Base-by-base conservation (phyloP, 2,888 invertebrate genomes). In the Ischnura elegans region DNA sequence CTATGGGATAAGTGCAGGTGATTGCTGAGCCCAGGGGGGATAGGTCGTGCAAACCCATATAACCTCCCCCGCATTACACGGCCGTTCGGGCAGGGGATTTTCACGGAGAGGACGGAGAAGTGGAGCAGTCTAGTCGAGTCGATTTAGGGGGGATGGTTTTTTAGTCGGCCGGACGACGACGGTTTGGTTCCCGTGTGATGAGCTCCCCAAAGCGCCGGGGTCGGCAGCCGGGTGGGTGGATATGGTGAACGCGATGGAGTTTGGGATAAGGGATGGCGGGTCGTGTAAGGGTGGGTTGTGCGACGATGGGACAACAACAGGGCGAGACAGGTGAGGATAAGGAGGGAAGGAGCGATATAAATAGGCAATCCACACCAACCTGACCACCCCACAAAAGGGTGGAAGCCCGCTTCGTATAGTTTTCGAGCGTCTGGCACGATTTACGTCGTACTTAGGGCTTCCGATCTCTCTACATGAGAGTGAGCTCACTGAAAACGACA, bases 141-240 rank as follows among this genome's bases (percentile, higher is more conserved):
- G 76, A 76, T 76, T 76, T 76, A 36, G 76, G 76, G 76, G 76
- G 76, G 76, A 36, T 36, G 76, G 76, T 36, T 76, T 51, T 76
- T 76, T 36, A 76, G 76, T 36, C 6, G 25, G 76, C 76, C 29
- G 25, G 29, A 76, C 76, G 76, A 76, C 76, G 76, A 36, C 36
- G 76, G 10, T 76, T 25, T n/a, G 61, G 61, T n/a, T 61, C 61
- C 51, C 13, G 61, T 8, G 61, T 61, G 61, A 61, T 61, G 61
- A 61, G 61, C 29, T 76, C 36, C 76, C 76, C 10, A 76, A 76
- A n/a, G 3, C 10, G 13, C 25, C 21, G 19, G 61, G 61, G 61
- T 2, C 25, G 16, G 47, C n/a, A 47, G 47, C 16, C 16, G 61
- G 61, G 19, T 6, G 25, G 16, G 3, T 8, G 21, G 61, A n/a